Conservation (phyloP, 2,888 invertebrate species). For the Encarsia formosa region DNA sequence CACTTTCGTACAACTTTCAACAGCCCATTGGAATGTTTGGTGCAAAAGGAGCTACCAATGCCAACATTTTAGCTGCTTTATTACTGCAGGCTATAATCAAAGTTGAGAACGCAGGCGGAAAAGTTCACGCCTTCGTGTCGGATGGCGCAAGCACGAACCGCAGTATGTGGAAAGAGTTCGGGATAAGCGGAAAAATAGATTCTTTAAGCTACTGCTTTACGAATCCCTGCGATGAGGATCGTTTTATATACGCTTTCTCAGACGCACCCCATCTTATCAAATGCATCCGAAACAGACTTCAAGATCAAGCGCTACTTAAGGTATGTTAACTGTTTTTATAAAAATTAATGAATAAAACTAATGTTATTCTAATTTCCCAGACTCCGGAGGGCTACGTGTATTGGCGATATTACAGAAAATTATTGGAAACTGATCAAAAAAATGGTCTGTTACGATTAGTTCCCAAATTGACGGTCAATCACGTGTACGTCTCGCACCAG, state of each 20-base stretch:
- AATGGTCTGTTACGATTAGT: no score
- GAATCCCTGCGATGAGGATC: constrained; percentile 18
- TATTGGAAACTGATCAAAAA: no score
- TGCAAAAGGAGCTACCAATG: constrained; percentile 12
- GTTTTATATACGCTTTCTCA: constrained; percentile 15
- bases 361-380: no score
- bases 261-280: not conserved
- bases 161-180: constrained; percentile 25
- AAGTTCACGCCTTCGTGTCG: constrained; percentile 21
- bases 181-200: constrained; percentile 7
- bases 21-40: constrained; percentile 27
- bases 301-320: constrained; percentile 11
- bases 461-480: no score
- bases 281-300: not conserved
- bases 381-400: no score
- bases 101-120: constrained; percentile 13
- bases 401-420: no score
- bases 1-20: constrained; percentile 13
- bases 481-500: no score
- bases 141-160: constrained; percentile 24
- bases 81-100: constrained; percentile 7
- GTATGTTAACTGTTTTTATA: constrained; percentile 1
- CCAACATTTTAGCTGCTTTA: not conserved
- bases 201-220: constrained; percentile 1
- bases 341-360: constrained; percentile 82